Evolutionary conservation across 2,888 invertebrate species (phyloP).

Genomic region (Cephus sareptanus): DNA sequence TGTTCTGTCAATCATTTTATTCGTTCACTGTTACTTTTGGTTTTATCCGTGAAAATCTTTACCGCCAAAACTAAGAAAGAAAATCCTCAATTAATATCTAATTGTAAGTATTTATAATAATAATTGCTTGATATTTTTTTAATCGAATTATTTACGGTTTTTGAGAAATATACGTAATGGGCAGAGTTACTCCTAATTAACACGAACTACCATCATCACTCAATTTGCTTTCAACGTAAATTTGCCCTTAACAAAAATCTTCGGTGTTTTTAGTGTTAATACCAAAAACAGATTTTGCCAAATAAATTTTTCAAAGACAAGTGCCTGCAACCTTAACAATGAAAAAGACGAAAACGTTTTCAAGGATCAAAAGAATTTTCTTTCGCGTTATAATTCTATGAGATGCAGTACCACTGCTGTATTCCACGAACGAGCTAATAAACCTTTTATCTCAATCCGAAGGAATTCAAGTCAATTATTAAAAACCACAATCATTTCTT

Average conservation of each 20-base stretch:
- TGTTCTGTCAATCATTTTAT: background rate
- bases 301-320: background rate
- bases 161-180: background rate
- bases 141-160: background rate
- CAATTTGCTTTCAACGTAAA: too few species aligned
- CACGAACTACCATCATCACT: too few species aligned
- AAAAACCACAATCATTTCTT: background rate
- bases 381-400: background rate
- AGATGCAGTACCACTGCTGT: background rate
- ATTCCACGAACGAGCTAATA: background rate
- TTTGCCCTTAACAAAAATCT: too few species aligned
- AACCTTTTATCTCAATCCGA: background rate
- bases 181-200: background rate
- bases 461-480: background rate
- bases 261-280: background rate
- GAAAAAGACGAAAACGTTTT: background rate
- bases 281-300: background rate
- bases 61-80: background rate
- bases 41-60: background rate
- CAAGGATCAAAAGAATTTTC: background rate
- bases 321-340: background rate
- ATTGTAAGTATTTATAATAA: background rate
- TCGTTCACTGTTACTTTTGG: background rate
- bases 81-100: background rate
- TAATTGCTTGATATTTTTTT: background rate